Conservation (phyloP, 2,797 vertebrate species). For the Oophaga sylvatica region DNA sequence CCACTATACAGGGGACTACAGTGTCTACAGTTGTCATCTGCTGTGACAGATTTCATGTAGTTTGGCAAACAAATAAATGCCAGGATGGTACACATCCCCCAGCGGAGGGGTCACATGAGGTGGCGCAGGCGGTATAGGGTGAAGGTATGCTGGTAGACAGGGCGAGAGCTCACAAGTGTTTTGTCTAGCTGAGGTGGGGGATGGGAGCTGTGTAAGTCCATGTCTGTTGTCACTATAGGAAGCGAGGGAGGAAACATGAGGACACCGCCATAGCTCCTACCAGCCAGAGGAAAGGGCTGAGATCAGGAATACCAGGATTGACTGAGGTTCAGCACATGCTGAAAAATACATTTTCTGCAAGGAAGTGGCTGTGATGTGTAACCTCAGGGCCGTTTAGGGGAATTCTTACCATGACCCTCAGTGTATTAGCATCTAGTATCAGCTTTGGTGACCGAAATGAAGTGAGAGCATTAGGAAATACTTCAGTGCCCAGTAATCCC, state of each 20-base stretch:
- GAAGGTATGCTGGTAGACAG: not conserved
- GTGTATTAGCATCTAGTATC: not conserved
- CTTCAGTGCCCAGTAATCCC: not conserved
- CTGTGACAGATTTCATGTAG: conserved; percentile 1
- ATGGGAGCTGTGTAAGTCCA: conserved; percentile 19
- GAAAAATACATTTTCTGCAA: not conserved
- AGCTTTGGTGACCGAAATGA: not conserved
- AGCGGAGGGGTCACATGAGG: not conserved
- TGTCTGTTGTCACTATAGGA: conserved; percentile 30
- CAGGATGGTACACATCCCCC: not conserved
- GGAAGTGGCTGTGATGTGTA: not conserved
- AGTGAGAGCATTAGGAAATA: not conserved
- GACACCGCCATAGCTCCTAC: not conserved
- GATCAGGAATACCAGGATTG: not conserved
- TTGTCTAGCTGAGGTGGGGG: conserved; percentile 1
- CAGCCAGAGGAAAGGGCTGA: not conserved
- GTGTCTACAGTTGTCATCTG: not conserved
- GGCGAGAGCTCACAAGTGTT: conserved; percentile 5
- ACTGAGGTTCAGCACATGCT: not conserved
- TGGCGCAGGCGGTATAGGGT: not conserved
- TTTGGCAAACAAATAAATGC: conserved; percentile 4
- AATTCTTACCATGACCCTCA: not conserved
- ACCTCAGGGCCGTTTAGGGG: not conserved
- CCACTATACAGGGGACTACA: not conserved
- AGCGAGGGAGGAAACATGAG: not conserved